These are phyloP conservation scores for Gymnosoma rotundatum DNA, from an alignment of 2,888 invertebrate species.

Conservation along the genomic window DNA sequence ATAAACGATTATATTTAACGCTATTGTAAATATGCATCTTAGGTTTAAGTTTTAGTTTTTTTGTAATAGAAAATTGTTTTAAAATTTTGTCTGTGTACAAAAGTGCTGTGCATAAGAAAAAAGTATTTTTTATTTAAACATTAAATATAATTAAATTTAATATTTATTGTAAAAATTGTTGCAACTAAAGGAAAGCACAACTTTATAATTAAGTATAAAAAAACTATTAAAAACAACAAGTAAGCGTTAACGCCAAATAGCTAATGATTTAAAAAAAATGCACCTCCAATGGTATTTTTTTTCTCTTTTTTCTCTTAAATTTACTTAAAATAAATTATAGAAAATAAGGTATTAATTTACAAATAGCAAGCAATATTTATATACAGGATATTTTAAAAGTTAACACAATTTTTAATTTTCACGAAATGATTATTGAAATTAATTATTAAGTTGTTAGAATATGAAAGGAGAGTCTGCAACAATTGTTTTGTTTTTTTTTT, in stretches of 20 bases:
- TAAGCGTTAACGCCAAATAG: slow-evolving; percentile 64
- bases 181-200: not conserved
- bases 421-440: no score
- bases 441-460: no score
- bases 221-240: slow-evolving; percentile 5
- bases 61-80: not conserved
- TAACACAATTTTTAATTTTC: not conserved
- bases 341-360: not conserved
- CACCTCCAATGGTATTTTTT: slow-evolving; percentile 43
- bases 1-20: slow-evolving; percentile 9
- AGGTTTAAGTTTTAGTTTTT: not conserved
- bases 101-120: slow-evolving; percentile 62
- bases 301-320: not conserved
- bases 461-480: no score
- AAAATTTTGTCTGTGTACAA: slow-evolving; percentile 58
- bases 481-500: no score
- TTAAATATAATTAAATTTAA: not conserved
- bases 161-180: not conserved
- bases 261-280: slow-evolving; percentile 37
- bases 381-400: slow-evolving; percentile 9
- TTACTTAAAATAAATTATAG: slow-evolving; percentile 8
- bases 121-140: slow-evolving; percentile 20
- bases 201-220: not conserved
- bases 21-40: slow-evolving; percentile 59
- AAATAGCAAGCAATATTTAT: slow-evolving; percentile 59